phyloP scores from a whole-genome alignment of 2,888 invertebrate genomes.

The Smittia aterrima region DNA sequence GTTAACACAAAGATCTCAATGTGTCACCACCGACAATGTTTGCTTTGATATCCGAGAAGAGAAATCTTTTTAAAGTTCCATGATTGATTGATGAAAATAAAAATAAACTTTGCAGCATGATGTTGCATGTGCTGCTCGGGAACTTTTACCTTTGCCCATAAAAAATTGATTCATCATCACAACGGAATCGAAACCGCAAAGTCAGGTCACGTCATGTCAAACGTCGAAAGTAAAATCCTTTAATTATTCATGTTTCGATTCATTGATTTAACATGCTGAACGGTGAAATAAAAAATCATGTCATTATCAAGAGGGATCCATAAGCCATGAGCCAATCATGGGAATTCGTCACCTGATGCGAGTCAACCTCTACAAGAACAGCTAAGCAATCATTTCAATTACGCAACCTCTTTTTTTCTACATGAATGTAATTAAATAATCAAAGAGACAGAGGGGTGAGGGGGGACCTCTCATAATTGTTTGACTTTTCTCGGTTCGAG shows the following conservation, averaged over 20 bases:
- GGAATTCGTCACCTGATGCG: conserved; percentile 24
- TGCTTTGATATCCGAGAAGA: too few relatives aligned
- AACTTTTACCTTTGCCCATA: too few relatives aligned
- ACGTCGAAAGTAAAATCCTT: conserved; percentile 21
- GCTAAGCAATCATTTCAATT: conserved; percentile 6
- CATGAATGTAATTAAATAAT: conserved; percentile 36
- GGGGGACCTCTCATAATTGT: conserved; percentile 4
- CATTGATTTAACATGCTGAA: conserved; percentile 24
- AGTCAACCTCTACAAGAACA: neutral
- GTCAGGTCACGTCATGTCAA: conserved; percentile 37
- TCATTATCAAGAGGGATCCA: conserved; percentile 9
- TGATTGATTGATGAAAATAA: too few relatives aligned
- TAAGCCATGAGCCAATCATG: conserved; percentile 2
- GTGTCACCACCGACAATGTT: too few relatives aligned
- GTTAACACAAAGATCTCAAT: too few relatives aligned
- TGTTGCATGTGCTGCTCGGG: too few relatives aligned
- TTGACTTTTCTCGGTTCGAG: neutral
- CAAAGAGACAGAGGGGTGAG: neutral
- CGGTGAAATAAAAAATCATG: conserved; percentile 9
- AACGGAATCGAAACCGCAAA: conserved; percentile 13
- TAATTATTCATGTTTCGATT: conserved; percentile 35
- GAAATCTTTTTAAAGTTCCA: too few relatives aligned
- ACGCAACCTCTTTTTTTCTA: conserved; percentile 28
- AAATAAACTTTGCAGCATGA: too few relatives aligned
- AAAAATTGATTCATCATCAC: conserved; percentile 1